Base-by-base conservation (phyloP, 2,888 invertebrate species). In the Cerceris rybyensis region DNA sequence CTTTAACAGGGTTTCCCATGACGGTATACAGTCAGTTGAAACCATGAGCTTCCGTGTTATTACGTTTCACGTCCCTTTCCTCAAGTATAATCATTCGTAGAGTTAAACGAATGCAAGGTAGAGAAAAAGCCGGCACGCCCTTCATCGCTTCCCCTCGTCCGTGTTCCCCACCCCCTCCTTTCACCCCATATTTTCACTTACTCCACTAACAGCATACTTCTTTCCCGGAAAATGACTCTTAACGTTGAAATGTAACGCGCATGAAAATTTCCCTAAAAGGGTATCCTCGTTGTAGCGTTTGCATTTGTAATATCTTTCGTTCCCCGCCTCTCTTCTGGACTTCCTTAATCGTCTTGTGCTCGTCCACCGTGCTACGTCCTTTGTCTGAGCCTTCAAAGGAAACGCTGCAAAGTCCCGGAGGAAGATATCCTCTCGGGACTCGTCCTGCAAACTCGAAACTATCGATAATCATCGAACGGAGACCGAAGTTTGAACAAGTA, bases 361-460 rank as follows among this genome's bases (percentile, higher is more conserved):
- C 59, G 54, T 78, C 61, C 67, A 64, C 55, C 39, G 50, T 46
- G 59, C 60, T 50, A 16, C 41, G 50, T 64, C 74, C 72, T 81
- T 81, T 81, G 76, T 82, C 52, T 67, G 54, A 46, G 64, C 7
- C 49, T 66, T 74, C 71, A 70, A 76, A 72, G 71, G 74, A 73
- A 80, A 46, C 64, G 65, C 50, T 64, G 59, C 65, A 61, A 72
- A 70, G 66, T 76, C 64, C 60, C 43, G 49, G 11, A 58, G 75
- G 74, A 82, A 82, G 80, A 81, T 77, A 81, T 68, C 63, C 75
- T 46, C 74, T 28, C 14, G 57, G 64, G 81, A 76, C 61, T 50
- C 13, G 11, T 14, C 55, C 64, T 28, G 55, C 42, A 61, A 64
- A 43, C 42, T 65, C 13, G 39, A 49, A 52, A 54, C 43, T 69